Evolutionary conservation across 2,888 invertebrate species (phyloP), one percentile per base, ranked within the genome.

Genomic region (Dendrolimus pini): DNA sequence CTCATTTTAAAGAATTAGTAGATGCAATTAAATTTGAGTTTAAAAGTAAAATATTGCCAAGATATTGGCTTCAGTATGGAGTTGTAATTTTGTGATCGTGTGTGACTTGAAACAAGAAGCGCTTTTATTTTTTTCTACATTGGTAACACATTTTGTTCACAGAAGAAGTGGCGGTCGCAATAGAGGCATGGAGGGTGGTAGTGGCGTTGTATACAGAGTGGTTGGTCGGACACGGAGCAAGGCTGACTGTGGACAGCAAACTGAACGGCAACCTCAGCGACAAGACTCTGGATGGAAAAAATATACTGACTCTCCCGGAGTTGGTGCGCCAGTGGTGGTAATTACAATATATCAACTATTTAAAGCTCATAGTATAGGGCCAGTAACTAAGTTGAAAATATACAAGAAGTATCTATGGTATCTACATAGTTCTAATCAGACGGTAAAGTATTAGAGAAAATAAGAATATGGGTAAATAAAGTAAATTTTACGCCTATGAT

Each of bases 251-350:
- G 91, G 89, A 0, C 91, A 91, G 70, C 91, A 91, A 72, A 91
- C 91, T 0, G 91, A 91, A 62, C 72, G 86, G 14, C 85, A 83
- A 66, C 86, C 89, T 59, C 70, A 78, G 59, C 70, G 85, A 9
- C 83, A 88, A 80, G 91, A 91, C 61, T 89, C 89, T 60, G 93
- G 93, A 56, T 93, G 93, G 93, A 93, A 93, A 79, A 91, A 93
- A 65, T 93, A 93, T 71, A 93, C 92, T 41, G 93, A 93, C 74
- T 93, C 93, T 14, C 93, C 93, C 12, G 93, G 93, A 59, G 93
- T 93, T 54, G 93, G 93, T 41, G 90, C 92, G 62, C 93, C 93
- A 41, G 89, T 89, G 55, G 63, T 78, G 83, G 89, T 82, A 55
- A 58, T 61, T 61, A 56, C 59, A 54, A 53, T 14, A 57, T 53